phyloP scores from a whole-genome alignment of 2,888 invertebrate species.

The Allacma fusca region DNA sequence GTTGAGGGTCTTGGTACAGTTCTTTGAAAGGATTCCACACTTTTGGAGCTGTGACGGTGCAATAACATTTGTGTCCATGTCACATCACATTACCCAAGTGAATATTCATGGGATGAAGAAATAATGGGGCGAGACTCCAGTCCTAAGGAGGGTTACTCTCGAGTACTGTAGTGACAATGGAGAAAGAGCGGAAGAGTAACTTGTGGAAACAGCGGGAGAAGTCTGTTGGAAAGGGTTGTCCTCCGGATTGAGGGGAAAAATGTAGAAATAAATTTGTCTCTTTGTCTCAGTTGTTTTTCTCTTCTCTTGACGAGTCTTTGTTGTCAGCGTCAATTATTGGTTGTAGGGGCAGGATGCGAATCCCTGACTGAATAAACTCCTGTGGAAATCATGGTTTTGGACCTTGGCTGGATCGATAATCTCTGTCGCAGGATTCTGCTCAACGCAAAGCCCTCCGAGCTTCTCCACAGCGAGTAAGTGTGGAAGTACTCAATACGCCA shows the following conservation, averaged over 20 bases:
- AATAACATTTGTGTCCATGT: background rate
- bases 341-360: conserved; percentile 45
- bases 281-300: conserved; percentile 18
- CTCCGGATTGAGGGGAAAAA: background rate
- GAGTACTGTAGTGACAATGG: too few relatives aligned
- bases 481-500: too few relatives aligned
- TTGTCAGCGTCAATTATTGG: conserved; percentile 23
- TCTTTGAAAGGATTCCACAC: too few relatives aligned
- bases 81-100: conserved; percentile 7
- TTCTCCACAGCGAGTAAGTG: too few relatives aligned
- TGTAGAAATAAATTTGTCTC: conserved; percentile 21
- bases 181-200: too few relatives aligned
- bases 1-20: too few relatives aligned
- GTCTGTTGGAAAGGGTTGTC: background rate
- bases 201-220: too few relatives aligned
- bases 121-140: background rate
- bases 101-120: conserved; percentile 33
- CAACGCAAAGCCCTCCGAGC: background rate
- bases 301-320: conserved; percentile 1
- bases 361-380: conserved; percentile 49
- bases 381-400: conserved; percentile 46
- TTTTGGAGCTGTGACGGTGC: background rate
- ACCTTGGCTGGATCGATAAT: conserved; percentile 42
- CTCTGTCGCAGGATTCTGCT: conserved; percentile 48
- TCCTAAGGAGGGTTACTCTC: background rate